A percentile compares a stretch with the other conserved stretches of the same genome.
Conservation (phyloP, 2,888 invertebrate genomes). For the Apamea epomidion region DNA sequence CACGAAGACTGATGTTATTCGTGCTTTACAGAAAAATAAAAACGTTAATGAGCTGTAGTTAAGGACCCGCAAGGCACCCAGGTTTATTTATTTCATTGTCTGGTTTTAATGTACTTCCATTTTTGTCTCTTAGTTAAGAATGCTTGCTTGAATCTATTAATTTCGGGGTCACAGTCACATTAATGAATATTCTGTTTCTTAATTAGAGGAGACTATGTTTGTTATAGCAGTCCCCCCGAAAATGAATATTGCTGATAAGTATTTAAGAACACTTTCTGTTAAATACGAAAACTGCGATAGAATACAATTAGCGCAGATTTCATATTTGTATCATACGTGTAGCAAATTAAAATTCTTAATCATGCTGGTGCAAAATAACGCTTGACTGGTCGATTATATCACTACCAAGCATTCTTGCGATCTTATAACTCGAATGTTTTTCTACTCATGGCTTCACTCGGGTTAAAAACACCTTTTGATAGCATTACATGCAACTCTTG, state of each 20-base stretch:
- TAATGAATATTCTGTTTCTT: neutral
- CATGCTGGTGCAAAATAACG: constrained; percentile 35
- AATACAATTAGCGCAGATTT: constrained; percentile 30
- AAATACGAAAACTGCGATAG: neutral
- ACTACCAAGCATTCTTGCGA: constrained; percentile 49
- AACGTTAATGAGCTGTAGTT: constrained; percentile 17
- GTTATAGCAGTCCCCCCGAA: neutral
- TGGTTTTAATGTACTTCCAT: constrained; percentile 27
- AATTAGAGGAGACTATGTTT: neutral
- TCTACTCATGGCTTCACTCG: constrained; percentile 48
- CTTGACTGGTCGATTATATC: constrained; percentile 47
- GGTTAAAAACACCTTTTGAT: constrained; percentile 37
- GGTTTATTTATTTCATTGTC: constrained; percentile 31
- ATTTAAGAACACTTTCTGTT: constrained; percentile 14
- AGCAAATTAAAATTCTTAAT: constrained; percentile 34
- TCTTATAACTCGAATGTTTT: constrained; percentile 53
- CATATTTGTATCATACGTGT: constrained; percentile 13
- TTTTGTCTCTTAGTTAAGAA: constrained; percentile 11
- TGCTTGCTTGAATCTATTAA: constrained; percentile 35
- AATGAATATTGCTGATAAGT: neutral
- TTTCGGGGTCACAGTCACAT: constrained; percentile 13
- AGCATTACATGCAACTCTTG: constrained; percentile 16
- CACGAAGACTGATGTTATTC: constrained; percentile 6
- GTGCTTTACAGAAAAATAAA: constrained; percentile 29
- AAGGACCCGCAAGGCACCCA: constrained; percentile 19